Conservation (phyloP, 2,797 vertebrate species). For the Prionace glauca region DNA sequence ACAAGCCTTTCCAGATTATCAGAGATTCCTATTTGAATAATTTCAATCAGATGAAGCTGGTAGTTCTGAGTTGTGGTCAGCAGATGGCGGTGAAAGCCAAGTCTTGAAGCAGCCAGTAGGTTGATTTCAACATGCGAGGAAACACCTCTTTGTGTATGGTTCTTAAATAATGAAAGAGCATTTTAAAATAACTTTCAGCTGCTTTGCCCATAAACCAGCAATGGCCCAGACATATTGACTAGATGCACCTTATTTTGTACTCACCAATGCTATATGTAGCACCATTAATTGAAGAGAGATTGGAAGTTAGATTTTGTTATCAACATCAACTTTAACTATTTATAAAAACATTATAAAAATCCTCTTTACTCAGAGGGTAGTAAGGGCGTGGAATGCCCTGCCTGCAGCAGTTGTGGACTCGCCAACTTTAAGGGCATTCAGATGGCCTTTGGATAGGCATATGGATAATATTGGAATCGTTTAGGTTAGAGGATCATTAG, state of each 20-base stretch:
- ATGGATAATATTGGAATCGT: no score
- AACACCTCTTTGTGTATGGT: background rate
- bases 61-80: background rate
- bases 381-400: background rate
- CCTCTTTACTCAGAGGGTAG: no score
- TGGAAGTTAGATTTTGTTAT: background rate
- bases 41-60: no score
- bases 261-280: background rate
- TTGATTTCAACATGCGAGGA: no score
- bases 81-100: slow-evolving; percentile 14
- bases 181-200: background rate
- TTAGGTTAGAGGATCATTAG: no score
- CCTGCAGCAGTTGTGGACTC: no score
- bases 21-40: background rate
- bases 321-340: background rate
- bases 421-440: no score
- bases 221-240: background rate
- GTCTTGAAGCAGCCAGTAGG: background rate
- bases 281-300: background rate
- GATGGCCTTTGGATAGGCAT: no score
- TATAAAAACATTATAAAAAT: background rate
- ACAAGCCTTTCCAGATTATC: background rate
- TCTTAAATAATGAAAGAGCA: background rate
- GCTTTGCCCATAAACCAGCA: background rate
- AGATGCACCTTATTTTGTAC: background rate